These are phyloP conservation scores for Myathropa florea DNA, from an alignment of 2,888 invertebrate species.

Conservation along the genomic window DNA sequence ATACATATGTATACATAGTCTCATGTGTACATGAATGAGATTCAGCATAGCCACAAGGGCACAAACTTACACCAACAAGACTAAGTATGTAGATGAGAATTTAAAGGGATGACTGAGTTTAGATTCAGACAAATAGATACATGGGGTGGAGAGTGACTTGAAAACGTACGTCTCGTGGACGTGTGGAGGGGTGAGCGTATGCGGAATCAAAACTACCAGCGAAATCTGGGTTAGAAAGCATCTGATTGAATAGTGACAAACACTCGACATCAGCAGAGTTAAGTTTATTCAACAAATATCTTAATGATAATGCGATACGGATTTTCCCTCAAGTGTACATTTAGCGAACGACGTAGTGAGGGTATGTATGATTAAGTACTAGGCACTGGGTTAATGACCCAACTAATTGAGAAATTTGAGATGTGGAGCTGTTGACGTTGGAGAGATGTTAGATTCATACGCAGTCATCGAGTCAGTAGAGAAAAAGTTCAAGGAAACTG, in stretches of 20 bases:
- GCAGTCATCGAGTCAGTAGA: no score
- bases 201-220: not conserved
- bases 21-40: not conserved
- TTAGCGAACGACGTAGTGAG: not conserved
- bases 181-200: not conserved
- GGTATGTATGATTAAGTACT: not conserved
- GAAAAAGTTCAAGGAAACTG: no score
- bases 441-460: not conserved
- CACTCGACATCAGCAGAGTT: not conserved
- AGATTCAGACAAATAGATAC: conserved; percentile 1
- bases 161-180: not conserved
- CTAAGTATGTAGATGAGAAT: conserved; percentile 14
- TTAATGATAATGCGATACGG: not conserved
- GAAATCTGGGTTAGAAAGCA: not conserved
- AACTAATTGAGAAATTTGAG: not conserved
- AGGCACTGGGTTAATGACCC: not conserved
- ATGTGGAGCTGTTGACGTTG: not conserved
- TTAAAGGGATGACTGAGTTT: conserved; percentile 17
- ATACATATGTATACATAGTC: no score
- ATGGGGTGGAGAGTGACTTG: not conserved
- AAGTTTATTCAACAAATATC: not conserved
- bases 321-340: not conserved
- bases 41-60: conserved; percentile 53
- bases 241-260: not conserved
- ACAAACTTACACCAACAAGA: no score